Evolutionary conservation across 1,140 invertebrate genomes (phyloP), one percentile per base, ranked within the genome.

Genomic region (Drosophila carrolli): DNA sequence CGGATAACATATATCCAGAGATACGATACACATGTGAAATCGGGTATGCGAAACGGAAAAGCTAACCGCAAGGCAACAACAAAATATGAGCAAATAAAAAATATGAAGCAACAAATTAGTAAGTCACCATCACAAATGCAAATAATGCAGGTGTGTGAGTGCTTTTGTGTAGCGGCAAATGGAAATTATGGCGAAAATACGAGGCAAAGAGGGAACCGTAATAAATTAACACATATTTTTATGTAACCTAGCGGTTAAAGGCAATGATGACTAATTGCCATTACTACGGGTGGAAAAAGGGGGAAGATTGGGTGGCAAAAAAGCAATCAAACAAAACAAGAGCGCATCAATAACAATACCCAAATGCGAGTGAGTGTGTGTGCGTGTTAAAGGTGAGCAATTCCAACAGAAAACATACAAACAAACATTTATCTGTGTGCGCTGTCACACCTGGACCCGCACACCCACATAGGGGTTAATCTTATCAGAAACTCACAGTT

Each of bases 211-310:
- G 71, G 41, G 63, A 78, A 66, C 47, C 65, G 50, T 81, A 75
- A 89, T 81, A 84, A 75, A 84, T 89, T 89, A 84, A 89, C 84
- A 89, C 84, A 84, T 89, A 79, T 66, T 86, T 85, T 79, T 89
- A 89, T 89, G 74, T 89, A 89, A 89, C 84, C 51, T 37, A 76
- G 55, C 56, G 35, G 44, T 23, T 47, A 67, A 58, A 43, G 71
- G 78, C 48, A 62, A 60, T 47, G 77, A 84, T 89, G 83, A 88
- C 84, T 89, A 89, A 88, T 89, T 89, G 58, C 41, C 51, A 57
- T 62, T 66, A 57, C 55, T 72, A 23, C 44, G 14, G 43, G 19
- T 14, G 29, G 19, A 35, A 35, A 35, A 37, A 8, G 11, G 19
- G n/a, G 29, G 37, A 11, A 14, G 14, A 37, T 1, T 8, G 11